Percentiles rank a stretch among this genome's conserved stretches.
Evolutionary conservation across 53 echinoderm and acorn worm genomes (phyloP).

Genomic region (Paracentrotus lividus): DNA sequence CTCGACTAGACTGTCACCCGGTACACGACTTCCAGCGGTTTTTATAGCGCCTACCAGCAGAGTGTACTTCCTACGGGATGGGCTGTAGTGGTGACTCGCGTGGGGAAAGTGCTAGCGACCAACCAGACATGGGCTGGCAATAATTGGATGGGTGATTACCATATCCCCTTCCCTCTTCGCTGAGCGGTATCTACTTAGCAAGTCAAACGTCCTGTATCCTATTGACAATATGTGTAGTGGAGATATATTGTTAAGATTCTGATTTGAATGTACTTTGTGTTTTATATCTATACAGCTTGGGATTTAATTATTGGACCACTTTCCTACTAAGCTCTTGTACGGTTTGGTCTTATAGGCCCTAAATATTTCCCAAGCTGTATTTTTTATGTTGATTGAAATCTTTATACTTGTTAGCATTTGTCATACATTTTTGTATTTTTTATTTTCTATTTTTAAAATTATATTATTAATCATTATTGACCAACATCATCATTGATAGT

Average conservation of each 20-base stretch:
- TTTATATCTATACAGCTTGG: no score
- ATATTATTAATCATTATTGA: no score
- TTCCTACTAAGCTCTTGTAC: no score
- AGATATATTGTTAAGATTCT: neutral
- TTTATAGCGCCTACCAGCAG: conserved; percentile 47
- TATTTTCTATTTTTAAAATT: no score
- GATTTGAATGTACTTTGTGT: conserved; percentile 1
- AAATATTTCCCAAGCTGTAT: no score
- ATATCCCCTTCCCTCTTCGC: neutral
- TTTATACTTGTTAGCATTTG: no score
- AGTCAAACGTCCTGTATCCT: neutral
- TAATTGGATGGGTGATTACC: conserved; percentile 30
- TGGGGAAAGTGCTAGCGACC: conserved; percentile 24
- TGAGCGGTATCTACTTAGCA: neutral
- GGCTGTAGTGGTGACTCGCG: neutral
- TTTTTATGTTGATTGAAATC: no score
- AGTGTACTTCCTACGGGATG: neutral
- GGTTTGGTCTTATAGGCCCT: no score
- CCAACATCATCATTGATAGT: no score
- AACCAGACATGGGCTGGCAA: neutral
- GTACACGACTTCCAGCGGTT: conserved; percentile 1
- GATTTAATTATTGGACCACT: no score
- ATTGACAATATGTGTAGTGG: neutral
- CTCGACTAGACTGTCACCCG: neutral
- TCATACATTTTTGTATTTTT: no score